A percentile compares a stretch with the other conserved stretches of the same genome.
Evolutionary conservation across 2,797 vertebrate species (phyloP).

Genomic region (Helicolenus hilgendorfi): DNA sequence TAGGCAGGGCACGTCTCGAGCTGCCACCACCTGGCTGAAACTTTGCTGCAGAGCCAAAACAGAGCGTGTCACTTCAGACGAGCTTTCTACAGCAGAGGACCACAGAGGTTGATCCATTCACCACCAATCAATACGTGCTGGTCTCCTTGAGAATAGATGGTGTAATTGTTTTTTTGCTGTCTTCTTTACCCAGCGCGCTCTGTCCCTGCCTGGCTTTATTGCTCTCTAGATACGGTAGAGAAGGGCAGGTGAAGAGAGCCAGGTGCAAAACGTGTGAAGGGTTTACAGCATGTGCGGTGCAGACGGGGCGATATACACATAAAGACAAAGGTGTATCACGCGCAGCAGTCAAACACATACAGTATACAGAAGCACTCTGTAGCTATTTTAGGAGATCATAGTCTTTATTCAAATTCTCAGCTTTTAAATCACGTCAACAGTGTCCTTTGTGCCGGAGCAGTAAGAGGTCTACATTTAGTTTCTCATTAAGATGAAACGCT

Average conservation of each 20-base stretch:
- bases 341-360: background rate
- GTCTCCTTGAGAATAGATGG: constrained; percentile 51
- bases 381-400: constrained; percentile 44
- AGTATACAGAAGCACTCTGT: background rate
- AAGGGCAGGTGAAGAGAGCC: background rate
- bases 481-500: constrained; percentile 76
- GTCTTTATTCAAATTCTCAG: constrained; percentile 38
- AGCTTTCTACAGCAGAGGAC: constrained; percentile 37
- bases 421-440: constrained; percentile 46
- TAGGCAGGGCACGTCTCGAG: constrained; percentile 44
- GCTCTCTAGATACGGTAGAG: constrained; percentile 5
- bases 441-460: constrained; percentile 40
- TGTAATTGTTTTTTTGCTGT: constrained; percentile 58
- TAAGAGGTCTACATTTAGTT: constrained; percentile 61
- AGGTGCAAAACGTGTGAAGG: constrained; percentile 9
- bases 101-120: constrained; percentile 53
- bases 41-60: constrained; percentile 40
- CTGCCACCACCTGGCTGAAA: constrained; percentile 49
- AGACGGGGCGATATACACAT: background rate
- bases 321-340: background rate
- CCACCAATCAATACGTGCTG: constrained; percentile 62
- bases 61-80: constrained; percentile 54
- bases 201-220: constrained; percentile 18
- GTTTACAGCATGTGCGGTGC: background rate
- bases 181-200: constrained; percentile 3